Conservation (phyloP, 2,113 vertebrate species). For the Nanorana parkeri region DNA sequence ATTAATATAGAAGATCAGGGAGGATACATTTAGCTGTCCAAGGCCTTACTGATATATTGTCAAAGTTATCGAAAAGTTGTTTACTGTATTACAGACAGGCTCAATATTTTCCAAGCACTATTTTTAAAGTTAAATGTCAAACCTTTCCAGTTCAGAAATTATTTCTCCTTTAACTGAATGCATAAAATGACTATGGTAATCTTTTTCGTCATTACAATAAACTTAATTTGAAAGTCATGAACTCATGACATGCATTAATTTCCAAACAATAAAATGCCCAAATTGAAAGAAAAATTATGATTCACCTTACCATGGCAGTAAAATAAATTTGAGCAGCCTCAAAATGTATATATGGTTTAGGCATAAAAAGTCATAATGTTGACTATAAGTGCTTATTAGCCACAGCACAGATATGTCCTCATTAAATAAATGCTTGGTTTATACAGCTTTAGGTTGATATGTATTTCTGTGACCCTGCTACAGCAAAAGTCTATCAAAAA, state of each 20-base stretch:
- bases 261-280: constrained; percentile 64
- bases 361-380: background rate
- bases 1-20: too few relatives aligned
- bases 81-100: constrained; percentile 24
- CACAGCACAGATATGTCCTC: background rate
- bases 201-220: constrained; percentile 59
- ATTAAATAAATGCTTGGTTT: constrained; percentile 31
- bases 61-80: background rate
- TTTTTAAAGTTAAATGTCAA: constrained; percentile 13
- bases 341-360: constrained; percentile 1
- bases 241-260: constrained; percentile 59
- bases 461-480: constrained; percentile 33
- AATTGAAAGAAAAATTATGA: constrained; percentile 63
- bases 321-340: constrained; percentile 51
- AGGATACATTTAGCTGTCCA: too few relatives aligned
- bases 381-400: constrained; percentile 18
- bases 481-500: constrained; percentile 54
- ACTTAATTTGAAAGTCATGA: constrained; percentile 58
- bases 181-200: constrained; percentile 54
- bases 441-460: constrained; percentile 1
- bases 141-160: constrained; percentile 27
- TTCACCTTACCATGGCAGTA: constrained; percentile 59
- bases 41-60: too few relatives aligned
- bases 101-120: constrained; percentile 24
- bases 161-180: constrained; percentile 15